Base-by-base conservation (phyloP, 2,888 invertebrate species). In the Agriotes lineatus region DNA sequence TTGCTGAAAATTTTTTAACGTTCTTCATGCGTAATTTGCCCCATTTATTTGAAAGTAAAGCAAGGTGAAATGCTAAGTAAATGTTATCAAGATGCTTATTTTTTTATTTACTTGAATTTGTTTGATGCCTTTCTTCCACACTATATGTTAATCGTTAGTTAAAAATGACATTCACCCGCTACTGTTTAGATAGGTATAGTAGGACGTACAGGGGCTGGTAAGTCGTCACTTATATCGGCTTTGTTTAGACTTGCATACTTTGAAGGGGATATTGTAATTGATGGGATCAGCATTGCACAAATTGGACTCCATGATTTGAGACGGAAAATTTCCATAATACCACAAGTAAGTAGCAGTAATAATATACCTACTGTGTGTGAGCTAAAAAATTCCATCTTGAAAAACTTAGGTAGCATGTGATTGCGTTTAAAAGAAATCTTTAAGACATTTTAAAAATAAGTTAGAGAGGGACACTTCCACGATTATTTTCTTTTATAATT, bases 201-300 rank as follows among this genome's bases (percentile, higher is more conserved):
- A 25, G 89, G 90, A 1, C 79, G 89, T 69, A 89, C 89, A 0
- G 89, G 89, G 7, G 89, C 89, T 1, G 89, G 88, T 18, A 87
- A 88, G 77, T 86, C 86, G 1, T 86, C 87, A 0, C 75, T 88
- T 35, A 85, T 87, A 50, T 83, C 86, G 1, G 86, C 88, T 25
- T 77, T 90, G 44, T 90, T 90, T 81, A 84, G 90, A 50, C 77
- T 90, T 69, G 85, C 86, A 0, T 85, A 87, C 69, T 85, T 86
- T 6, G 82, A 82, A 25, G 90, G 90, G 1, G 71, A 75, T 1
- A 82, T 90, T 35, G 70, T 81, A 56, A 88, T 90, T 64, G 90
- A 90, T 77, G 85, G 82, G 25, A 76, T 89, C 14, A 82, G 85
- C 69, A 84, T 83, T 5, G 78, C 76, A 44, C 73, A 75, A 10